These are phyloP conservation scores for Microcebus jonahi DNA, from an alignment of 2,113 vertebrate genomes.

Conservation along the genomic window DNA sequence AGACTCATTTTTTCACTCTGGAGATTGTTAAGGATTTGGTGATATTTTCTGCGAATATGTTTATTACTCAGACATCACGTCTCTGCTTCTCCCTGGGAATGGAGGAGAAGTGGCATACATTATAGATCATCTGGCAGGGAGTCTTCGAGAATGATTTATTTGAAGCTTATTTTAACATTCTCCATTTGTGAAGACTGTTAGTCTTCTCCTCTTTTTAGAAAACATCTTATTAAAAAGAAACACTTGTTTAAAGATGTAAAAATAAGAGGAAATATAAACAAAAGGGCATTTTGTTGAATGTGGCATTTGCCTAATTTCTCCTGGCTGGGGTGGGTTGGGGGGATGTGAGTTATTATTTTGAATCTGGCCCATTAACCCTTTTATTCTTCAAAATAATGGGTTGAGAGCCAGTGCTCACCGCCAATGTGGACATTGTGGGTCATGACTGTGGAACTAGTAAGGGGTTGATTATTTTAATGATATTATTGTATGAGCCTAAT, in stretches of 20 bases:
- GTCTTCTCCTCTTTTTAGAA: background rate
- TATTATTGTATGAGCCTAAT: background rate
- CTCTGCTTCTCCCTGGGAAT: background rate
- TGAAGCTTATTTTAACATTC: constrained; percentile 39
- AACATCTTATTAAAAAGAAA: constrained; percentile 36
- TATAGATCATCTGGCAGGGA: background rate
- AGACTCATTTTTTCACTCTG: constrained; percentile 51
- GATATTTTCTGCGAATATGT: constrained; percentile 26
- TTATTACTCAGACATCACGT: background rate
- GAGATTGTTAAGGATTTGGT: background rate
- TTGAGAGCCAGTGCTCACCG: background rate
- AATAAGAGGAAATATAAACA: background rate
- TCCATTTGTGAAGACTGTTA: background rate
- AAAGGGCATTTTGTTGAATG: background rate
- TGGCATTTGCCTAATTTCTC: background rate
- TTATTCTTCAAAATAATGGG: background rate
- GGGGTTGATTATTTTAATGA: background rate
- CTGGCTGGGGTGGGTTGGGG: background rate
- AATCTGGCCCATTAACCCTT: background rate
- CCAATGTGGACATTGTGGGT: background rate
- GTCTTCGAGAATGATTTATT: background rate
- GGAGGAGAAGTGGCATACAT: background rate
- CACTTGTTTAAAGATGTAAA: background rate
- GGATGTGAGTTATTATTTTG: background rate
- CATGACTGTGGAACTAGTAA: background rate